Base-by-base conservation (phyloP, 2,888 invertebrate genomes). In the Melanargia galathea region DNA sequence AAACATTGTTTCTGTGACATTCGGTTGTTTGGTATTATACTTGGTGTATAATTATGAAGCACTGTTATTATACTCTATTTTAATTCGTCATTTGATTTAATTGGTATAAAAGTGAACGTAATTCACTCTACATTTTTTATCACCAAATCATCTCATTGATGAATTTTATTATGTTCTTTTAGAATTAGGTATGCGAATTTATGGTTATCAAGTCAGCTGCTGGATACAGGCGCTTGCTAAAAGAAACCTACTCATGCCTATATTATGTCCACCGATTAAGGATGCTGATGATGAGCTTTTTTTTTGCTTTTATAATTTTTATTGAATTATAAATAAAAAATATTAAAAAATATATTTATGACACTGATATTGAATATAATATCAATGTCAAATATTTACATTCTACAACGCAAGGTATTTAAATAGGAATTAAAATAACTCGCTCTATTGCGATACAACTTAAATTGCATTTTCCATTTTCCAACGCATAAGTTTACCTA, bases 1-100 rank as follows among this genome's bases (percentile, higher is more conserved):
- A 48, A 58, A 48, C 48, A 58, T 58, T 58, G 33, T 58, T 58
- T 58, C 30, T 58, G 35, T 35, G 6, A 24, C 33, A 22, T 33
- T 45, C 30, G 13, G 18, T 30, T 56, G 45, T 45, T 43, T 30
- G 13, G 43, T 56, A 11, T 56, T 30, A n/a, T 30, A 13, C 45
- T n/a, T 30, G 2, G 45, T 20, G 20, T 45, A 43, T n/a, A n/a
- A n/a, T 46, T 48, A 35, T 24, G 45, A 30, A 56, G 56, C 16
- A 24, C 22, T 54, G 55, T n/a, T n/a, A n/a, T n/a, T n/a, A n/a
- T 22, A 46, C 48, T 48, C 26, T 35, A 24, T 13, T 45, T 56
- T 35, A 58, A 48, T 48, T 48, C 57, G 22, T 58, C 35, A 35
- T 58, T 35, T 46, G 16, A 48, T 35, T n/a, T 38, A 24, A 58